Conservation (phyloP, 2,797 vertebrate genomes). For the Allobates femoralis region DNA sequence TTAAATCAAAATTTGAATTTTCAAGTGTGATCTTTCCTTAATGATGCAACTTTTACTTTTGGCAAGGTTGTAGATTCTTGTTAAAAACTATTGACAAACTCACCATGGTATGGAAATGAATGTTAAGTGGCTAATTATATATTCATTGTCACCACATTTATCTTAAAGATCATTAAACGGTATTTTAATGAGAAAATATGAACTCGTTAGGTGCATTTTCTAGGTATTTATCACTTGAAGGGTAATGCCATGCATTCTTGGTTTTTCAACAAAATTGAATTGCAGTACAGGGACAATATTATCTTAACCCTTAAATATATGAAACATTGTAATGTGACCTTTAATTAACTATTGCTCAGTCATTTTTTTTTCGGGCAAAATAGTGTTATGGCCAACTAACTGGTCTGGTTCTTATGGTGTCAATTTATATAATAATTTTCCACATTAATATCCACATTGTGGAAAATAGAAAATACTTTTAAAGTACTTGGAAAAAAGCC, state of each 20-base stretch:
- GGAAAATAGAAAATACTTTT: not conserved
- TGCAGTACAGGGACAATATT: constrained; percentile 1
- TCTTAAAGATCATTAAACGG: constrained; percentile 40
- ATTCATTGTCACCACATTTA: constrained; percentile 45
- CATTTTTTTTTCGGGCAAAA: not conserved
- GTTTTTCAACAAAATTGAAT: not conserved
- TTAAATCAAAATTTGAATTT: constrained; percentile 38
- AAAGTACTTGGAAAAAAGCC: not conserved
- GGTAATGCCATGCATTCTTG: not conserved
- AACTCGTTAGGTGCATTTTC: constrained; percentile 28
- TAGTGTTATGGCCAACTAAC: not conserved
- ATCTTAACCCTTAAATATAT: constrained; percentile 18
- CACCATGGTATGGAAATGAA: constrained; percentile 33
- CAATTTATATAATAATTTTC: not conserved
- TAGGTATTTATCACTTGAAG: constrained; percentile 15
- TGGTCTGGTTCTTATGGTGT: not conserved
- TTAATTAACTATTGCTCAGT: not conserved
- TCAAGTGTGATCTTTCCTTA: constrained; percentile 33
- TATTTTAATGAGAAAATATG: constrained; percentile 44
- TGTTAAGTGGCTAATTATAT: constrained; percentile 45
- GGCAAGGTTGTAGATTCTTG: constrained; percentile 26
- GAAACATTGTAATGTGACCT: not conserved
- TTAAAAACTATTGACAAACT: constrained; percentile 34
- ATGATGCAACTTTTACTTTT: not conserved
- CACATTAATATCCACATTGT: not conserved